Conservation (phyloP, 2,113 vertebrate species). For the Halichoerus grypus region DNA sequence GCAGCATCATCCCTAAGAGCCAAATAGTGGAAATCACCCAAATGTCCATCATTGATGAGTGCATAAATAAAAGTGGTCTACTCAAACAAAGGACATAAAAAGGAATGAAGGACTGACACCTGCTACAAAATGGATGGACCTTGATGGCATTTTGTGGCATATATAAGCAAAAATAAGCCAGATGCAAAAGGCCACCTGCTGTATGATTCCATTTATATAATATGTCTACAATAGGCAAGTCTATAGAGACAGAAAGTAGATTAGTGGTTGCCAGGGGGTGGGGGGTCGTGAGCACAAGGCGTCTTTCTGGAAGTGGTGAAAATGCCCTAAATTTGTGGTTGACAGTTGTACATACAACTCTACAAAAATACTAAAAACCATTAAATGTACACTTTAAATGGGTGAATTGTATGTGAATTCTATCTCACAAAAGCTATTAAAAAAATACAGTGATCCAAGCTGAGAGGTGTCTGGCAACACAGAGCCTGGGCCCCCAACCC, state of each 20-base stretch:
- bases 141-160: background rate
- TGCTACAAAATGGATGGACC: background rate
- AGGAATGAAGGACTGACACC: background rate
- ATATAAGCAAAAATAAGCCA: background rate
- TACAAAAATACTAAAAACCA: background rate
- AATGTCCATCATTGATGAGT: background rate
- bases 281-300: background rate
- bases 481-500: background rate
- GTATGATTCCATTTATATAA: background rate
- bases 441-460: background rate
- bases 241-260: background rate
- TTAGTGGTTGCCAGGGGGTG: background rate
- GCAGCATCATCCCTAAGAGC: background rate
- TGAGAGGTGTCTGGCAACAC: background rate
- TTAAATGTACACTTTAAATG: background rate
- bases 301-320: background rate
- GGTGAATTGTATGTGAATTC: background rate
- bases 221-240: background rate
- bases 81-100: background rate
- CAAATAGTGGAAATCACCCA: background rate
- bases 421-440: background rate
- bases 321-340: constrained; percentile 3
- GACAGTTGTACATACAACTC: background rate
- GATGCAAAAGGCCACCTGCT: background rate
- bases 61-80: background rate